These are phyloP conservation scores for Acleris literana DNA, from an alignment of 2,888 invertebrate species.

Conservation along the genomic window DNA sequence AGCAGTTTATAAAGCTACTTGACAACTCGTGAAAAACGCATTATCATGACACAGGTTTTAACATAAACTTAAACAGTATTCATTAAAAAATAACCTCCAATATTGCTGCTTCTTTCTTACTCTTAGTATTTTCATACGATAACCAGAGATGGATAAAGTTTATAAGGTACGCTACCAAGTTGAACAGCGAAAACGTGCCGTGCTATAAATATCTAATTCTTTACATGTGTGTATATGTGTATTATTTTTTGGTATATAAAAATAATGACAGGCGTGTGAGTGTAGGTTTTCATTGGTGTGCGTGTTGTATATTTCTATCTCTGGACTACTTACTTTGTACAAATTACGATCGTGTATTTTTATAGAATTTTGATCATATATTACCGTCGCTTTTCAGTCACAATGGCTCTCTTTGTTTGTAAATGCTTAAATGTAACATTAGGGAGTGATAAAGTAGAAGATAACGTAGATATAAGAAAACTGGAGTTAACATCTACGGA, in stretches of 20 bases:
- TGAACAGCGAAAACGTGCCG: conserved; percentile 31
- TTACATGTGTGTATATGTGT: conserved; percentile 9
- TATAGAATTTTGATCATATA: conserved; percentile 57
- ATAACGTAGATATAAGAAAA: conserved; percentile 81
- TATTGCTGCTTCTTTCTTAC: conserved; percentile 6
- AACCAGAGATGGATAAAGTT: conserved; percentile 8
- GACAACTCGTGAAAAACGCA: not conserved
- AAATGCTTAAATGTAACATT: conserved; percentile 90
- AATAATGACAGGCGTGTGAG: conserved; percentile 38
- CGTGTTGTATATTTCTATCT: conserved; percentile 49
- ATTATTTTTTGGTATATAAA: conserved; percentile 27
- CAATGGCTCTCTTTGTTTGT: conserved; percentile 86
- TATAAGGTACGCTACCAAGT: not conserved
- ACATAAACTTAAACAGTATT: not conserved
- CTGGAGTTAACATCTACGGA: conserved; percentile 83
- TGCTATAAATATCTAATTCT: conserved; percentile 10
- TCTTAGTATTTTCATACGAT: not conserved
- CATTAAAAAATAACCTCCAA: not conserved
- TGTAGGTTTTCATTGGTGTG: conserved; percentile 44
- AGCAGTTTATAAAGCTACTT: not conserved
- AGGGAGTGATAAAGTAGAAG: conserved; percentile 84
- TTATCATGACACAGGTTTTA: not conserved
- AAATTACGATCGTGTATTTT: conserved; percentile 65
- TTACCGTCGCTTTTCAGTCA: conserved; percentile 50
- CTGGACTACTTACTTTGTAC: conserved; percentile 53